These are phyloP conservation scores for Andrena marginata DNA, from an alignment of 2,888 invertebrate genomes.

Conservation along the genomic window DNA sequence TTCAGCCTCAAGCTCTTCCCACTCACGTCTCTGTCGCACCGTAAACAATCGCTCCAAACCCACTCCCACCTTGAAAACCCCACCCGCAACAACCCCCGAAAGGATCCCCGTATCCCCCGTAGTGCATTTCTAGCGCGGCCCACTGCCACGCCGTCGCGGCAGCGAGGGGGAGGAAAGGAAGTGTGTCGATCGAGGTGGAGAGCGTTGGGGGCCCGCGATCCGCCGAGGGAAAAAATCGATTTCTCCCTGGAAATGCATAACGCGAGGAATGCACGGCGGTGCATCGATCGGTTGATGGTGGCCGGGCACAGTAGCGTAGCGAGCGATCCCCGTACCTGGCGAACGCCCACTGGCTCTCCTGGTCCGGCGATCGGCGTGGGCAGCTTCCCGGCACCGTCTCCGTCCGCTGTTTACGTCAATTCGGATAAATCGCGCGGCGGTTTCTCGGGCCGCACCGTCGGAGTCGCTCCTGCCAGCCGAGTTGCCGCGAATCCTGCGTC, in stretches of 20 bases:
- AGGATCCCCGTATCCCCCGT: too few relatives aligned
- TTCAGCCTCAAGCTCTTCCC: too few relatives aligned
- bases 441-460: not conserved
- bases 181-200: not conserved
- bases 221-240: conserved; percentile 36
- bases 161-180: not conserved
- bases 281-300: conserved; percentile 54
- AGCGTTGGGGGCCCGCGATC: not conserved
- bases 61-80: too few relatives aligned
- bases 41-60: too few relatives aligned
- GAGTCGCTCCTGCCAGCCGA: conserved; percentile 7
- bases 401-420: conserved; percentile 46
- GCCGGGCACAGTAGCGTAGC: conserved; percentile 50
- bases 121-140: too few relatives aligned
- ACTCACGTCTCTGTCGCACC: too few relatives aligned
- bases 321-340: conserved; percentile 29
- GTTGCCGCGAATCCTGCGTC: not conserved
- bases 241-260: conserved; percentile 32
- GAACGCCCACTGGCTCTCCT: conserved; percentile 52
- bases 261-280: conserved; percentile 47
- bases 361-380: conserved; percentile 47
- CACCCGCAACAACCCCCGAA: too few relatives aligned
- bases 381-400: conserved; percentile 32
- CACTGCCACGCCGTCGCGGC: too few relatives aligned
- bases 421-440: conserved; percentile 32